A percentile compares a stretch with the other conserved stretches of the same genome.
phyloP scores from a whole-genome alignment of 2,888 invertebrate genomes.

The Lasioglossum vierecki region DNA sequence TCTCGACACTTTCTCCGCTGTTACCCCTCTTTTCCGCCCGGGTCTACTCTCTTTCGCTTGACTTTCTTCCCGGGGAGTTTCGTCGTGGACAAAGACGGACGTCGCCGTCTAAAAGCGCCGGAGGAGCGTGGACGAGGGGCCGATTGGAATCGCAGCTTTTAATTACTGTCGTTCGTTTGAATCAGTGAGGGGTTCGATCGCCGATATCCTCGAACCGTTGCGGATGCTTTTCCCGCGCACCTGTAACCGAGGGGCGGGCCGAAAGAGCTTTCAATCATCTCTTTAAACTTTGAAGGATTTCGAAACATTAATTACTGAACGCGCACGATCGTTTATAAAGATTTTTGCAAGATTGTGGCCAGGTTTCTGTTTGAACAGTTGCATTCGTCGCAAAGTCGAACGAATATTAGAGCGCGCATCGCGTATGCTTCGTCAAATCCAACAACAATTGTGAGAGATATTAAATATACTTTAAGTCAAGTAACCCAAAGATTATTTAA shows the following conservation, averaged over 20 bases:
- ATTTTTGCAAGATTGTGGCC: too few relatives aligned
- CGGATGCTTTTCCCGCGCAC: neutral
- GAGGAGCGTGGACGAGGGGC: conserved; percentile 12
- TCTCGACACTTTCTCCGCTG: conserved; percentile 28
- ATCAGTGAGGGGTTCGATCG: conserved; percentile 17
- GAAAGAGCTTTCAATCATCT: neutral
- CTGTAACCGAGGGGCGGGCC: neutral
- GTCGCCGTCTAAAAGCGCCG: conserved; percentile 18
- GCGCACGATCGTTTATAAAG: neutral
- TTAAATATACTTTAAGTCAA: too few relatives aligned
- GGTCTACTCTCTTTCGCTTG: neutral
- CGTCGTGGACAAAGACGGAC: neutral
- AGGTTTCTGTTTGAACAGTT: too few relatives aligned
- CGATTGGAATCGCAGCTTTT: conserved; percentile 50
- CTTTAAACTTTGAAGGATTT: neutral
- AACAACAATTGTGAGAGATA: too few relatives aligned
- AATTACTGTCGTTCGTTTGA: conserved; percentile 47
- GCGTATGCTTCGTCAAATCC: too few relatives aligned
- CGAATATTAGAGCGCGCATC: too few relatives aligned
- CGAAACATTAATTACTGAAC: neutral
- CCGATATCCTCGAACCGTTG: conserved; percentile 5
- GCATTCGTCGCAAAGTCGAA: too few relatives aligned
- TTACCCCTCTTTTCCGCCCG: neutral
- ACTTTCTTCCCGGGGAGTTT: neutral
- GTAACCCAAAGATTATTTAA: too few relatives aligned